These are phyloP conservation scores for Canis aureus DNA, from an alignment of 2,113 vertebrate species.

Conservation along the genomic window DNA sequence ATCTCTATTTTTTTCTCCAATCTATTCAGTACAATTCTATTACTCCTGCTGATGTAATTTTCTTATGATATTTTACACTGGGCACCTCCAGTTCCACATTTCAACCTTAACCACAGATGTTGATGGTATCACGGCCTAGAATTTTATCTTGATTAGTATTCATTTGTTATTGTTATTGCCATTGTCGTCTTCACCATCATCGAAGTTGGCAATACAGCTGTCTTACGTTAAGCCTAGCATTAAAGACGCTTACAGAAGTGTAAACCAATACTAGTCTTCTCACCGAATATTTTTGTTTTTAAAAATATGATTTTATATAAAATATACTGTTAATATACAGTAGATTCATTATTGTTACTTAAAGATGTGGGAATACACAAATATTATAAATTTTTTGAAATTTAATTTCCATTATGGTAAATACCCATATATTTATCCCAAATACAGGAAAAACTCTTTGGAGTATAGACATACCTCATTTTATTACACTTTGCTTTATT, in stretches of 20 bases:
- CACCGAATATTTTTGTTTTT: background rate
- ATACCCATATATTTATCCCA: background rate
- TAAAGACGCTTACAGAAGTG: background rate
- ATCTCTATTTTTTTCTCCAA: background rate
- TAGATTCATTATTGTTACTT: background rate
- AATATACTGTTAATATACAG: background rate
- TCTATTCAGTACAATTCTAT: background rate
- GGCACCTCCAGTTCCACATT: background rate
- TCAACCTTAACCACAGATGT: background rate
- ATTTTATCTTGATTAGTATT: background rate
- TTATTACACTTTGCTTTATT: background rate
- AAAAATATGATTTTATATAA: constrained; percentile 5
- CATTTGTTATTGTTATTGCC: background rate
- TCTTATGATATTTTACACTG: background rate
- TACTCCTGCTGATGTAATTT: background rate
- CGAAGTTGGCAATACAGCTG: background rate
- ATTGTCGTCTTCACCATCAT: background rate
- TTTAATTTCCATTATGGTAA: background rate
- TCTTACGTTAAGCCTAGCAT: background rate
- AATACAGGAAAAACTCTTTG: background rate
- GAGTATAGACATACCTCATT: background rate
- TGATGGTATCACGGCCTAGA: background rate
- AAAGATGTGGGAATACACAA: background rate
- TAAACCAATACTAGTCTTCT: background rate
- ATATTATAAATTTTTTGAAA: background rate